A percentile compares a stretch with the other conserved stretches of the same genome.
Conservation (phyloP, 1,140 invertebrate species). For the Drosophila novamexicana region DNA sequence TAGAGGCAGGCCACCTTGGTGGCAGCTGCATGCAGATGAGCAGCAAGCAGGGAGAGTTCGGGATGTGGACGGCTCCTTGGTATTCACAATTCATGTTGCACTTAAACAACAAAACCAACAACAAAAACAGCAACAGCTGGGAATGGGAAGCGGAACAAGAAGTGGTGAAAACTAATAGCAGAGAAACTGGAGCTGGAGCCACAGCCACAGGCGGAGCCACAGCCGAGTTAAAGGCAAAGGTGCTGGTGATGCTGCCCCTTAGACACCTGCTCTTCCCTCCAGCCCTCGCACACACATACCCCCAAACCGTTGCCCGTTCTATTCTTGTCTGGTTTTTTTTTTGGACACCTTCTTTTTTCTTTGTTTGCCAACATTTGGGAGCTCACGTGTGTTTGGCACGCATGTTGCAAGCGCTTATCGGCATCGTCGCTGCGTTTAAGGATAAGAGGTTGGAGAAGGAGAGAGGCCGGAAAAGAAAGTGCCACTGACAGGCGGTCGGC, state of each 20-base stretch:
- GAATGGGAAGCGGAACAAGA: slow-evolving; percentile 18
- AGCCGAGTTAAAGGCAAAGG: slow-evolving; percentile 75
- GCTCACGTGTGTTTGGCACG: slow-evolving; percentile 69
- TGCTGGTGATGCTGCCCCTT: slow-evolving; percentile 62
- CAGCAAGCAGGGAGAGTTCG: slow-evolving; percentile 7
- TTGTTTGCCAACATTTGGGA: slow-evolving; percentile 15
- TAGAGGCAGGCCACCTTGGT: slow-evolving; percentile 10
- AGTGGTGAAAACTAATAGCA: slow-evolving; percentile 77
- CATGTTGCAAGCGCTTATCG: slow-evolving; percentile 75
- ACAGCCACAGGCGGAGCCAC: slow-evolving; percentile 28
- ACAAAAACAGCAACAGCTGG: slow-evolving; percentile 7
- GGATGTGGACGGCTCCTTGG: slow-evolving; percentile 60
- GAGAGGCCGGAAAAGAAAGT: not conserved
- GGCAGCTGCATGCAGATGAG: slow-evolving; percentile 48
- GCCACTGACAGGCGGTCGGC: slow-evolving; percentile 18
- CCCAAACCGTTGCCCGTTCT: slow-evolving; percentile 5
- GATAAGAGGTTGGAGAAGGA: not conserved
- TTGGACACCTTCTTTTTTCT: slow-evolving; percentile 6
- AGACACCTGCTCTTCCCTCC: slow-evolving; percentile 3
- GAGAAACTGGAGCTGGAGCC: slow-evolving; percentile 43
- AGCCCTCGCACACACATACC: not conserved
- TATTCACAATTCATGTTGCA: slow-evolving; percentile 82
- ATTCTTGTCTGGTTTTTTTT: slow-evolving; percentile 16
- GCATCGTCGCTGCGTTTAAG: slow-evolving; percentile 55
- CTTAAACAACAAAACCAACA: slow-evolving; percentile 67